These are phyloP conservation scores for Stercorarius parasiticus DNA, from an alignment of 2,113 vertebrate genomes.

Conservation along the genomic window DNA sequence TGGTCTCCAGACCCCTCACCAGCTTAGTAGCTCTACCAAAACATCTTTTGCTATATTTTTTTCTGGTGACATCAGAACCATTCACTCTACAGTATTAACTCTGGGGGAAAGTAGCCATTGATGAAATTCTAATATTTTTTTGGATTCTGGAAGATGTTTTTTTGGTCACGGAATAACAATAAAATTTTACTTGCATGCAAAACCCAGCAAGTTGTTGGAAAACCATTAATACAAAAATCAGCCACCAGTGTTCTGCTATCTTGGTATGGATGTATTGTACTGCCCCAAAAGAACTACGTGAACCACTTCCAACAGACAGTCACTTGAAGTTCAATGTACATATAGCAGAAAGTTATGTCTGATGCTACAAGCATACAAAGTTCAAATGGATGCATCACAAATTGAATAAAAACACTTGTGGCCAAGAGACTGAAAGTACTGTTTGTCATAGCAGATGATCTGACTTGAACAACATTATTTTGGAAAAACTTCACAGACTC, in stretches of 20 bases:
- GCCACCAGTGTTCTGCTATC: background rate
- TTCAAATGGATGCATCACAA: background rate
- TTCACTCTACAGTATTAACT: background rate
- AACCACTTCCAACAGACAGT: background rate
- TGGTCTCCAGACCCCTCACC: no score
- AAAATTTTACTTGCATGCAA: background rate
- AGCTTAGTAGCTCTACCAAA: no score
- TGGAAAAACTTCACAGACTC: constrained; percentile 4
- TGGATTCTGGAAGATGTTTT: background rate
- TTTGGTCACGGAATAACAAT: background rate
- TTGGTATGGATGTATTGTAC: background rate
- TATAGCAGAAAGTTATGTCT: background rate
- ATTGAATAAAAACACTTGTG: background rate
- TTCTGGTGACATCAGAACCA: background rate
- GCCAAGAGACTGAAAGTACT: background rate
- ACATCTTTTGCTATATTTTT: background rate
- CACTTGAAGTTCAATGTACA: background rate
- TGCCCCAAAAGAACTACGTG: background rate
- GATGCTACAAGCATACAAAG: background rate
- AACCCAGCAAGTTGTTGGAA: background rate
- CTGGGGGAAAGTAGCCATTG: accelerated
- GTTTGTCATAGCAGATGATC: background rate
- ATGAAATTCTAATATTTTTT: background rate
- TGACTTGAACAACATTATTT: constrained; percentile 16
- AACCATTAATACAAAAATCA: background rate